Evolutionary conservation across 2,888 invertebrate species (phyloP), one percentile per base, ranked within the genome.

Genomic region (Metacarcinus magister): DNA sequence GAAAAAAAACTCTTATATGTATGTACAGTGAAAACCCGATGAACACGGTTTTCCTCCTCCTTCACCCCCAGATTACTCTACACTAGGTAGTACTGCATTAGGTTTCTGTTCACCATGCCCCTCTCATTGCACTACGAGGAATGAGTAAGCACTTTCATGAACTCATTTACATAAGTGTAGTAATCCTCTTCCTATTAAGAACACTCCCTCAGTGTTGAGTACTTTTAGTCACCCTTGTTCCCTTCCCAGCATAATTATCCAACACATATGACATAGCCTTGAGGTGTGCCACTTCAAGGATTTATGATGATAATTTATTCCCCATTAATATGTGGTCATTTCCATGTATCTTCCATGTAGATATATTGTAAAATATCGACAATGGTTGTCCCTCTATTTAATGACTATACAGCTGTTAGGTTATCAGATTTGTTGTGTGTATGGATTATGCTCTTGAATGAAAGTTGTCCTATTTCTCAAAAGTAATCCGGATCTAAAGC

Each of bases 321-420:
- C 75, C 93, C 94, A 94, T 92, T 94, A 94, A 96, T 94, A 91
- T 91, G 96, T 96, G 96, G 96, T 94, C 96, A 96, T 96, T 96
- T 94, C 96, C 96, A 94, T 91, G 96, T 94, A 96, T 75, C 93
- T 94, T 91, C 91, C 94, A 94, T 90, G 54, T 94, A 48, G 82
- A 82, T 39, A 93, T 92, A 92, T 82, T 93, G 75, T 87, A 54
- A 39, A 82, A 43, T 89, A 90, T 89, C 28, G 10, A 75, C 75
- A 75, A 75, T 87, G 87, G 87, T 39, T 87, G 87, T 13, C 39
- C 87, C 87, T 87, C 39, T 87, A 87, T 87, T 87, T 87, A 87
- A 13, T 87, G 87, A 39, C 39, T 87, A 39, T 39, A 32, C 10
- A 39, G 87, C 87, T 32, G 32, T 16, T 87, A 87, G 87, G 39